Evolutionary conservation across 2,113 vertebrate species (phyloP).

Genomic region (Camelus bactrianus): DNA sequence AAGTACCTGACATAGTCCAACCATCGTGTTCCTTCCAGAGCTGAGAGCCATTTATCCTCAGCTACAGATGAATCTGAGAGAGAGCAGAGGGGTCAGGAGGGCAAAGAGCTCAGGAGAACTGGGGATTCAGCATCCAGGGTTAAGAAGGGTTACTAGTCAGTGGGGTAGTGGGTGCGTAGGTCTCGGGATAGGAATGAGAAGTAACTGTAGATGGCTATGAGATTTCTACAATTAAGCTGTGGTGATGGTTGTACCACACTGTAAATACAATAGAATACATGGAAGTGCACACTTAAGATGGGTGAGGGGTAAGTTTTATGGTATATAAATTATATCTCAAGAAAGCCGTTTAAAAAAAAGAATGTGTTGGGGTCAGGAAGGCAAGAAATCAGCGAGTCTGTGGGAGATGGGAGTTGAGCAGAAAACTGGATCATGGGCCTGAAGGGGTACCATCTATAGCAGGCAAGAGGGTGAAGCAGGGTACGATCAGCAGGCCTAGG

Average conservation of each 20-base stretch:
- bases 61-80: conserved; percentile 89
- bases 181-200: neutral
- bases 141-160: conserved; percentile 32
- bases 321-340: neutral
- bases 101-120: conserved; percentile 26
- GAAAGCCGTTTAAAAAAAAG: neutral
- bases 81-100: neutral
- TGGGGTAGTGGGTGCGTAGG: neutral
- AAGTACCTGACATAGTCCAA: conserved; percentile 93
- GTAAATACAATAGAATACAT: conserved; percentile 8
- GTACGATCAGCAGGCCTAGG: neutral
- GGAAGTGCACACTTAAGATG: neutral
- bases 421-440: neutral
- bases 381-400: neutral
- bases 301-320: conserved; percentile 1
- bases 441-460: neutral
- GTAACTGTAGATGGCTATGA: neutral
- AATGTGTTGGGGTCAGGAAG: neutral
- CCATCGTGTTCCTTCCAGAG: conserved; percentile 95
- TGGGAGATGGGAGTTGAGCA: neutral
- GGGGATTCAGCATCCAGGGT: neutral
- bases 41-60: conserved; percentile 97
- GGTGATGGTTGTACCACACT: neutral
- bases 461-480: neutral
- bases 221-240: conserved; percentile 14